These are phyloP conservation scores for Meda fulgida DNA, from an alignment of 2,797 vertebrate species.

Conservation along the genomic window DNA sequence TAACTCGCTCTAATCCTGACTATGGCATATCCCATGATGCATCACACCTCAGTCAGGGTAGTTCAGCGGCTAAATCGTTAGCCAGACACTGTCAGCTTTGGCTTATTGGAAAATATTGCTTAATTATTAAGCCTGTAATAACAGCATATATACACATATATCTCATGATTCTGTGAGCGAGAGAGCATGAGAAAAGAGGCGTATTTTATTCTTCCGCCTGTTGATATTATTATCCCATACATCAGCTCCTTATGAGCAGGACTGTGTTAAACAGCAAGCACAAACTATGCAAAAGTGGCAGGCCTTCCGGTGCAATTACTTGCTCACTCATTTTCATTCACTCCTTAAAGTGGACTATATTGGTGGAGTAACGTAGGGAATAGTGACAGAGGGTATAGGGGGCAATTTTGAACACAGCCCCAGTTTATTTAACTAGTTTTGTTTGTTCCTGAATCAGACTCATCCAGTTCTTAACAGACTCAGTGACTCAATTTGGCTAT, in stretches of 20 bases:
- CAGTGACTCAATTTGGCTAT: too few species aligned
- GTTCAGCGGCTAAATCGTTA: not conserved
- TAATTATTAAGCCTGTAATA: conserved; percentile 57
- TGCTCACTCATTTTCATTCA: too few species aligned
- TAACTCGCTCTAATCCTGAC: conserved; percentile 33
- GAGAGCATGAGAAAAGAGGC: conserved; percentile 22
- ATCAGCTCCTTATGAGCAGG: conserved; percentile 41
- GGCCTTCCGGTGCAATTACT: too few species aligned
- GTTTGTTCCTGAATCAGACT: not conserved
- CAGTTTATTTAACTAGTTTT: not conserved
- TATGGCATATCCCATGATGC: conserved; percentile 50
- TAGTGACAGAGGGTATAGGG: too few species aligned
- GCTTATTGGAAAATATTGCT: conserved; percentile 62
- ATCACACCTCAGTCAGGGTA: not conserved
- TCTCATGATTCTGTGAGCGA: conserved; percentile 7
- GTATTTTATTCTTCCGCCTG: conserved; percentile 43
- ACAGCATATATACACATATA: conserved; percentile 22
- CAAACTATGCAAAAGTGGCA: too few species aligned
- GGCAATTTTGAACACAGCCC: too few species aligned
- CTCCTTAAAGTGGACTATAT: too few species aligned
- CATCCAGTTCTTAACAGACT: not conserved
- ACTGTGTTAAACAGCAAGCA: not conserved
- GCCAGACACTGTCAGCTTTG: conserved; percentile 51
- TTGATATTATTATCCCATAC: conserved; percentile 50
- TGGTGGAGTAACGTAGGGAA: too few species aligned